These are phyloP conservation scores for Callorhinus ursinus DNA, from an alignment of 2,113 vertebrate species.

Conservation along the genomic window DNA sequence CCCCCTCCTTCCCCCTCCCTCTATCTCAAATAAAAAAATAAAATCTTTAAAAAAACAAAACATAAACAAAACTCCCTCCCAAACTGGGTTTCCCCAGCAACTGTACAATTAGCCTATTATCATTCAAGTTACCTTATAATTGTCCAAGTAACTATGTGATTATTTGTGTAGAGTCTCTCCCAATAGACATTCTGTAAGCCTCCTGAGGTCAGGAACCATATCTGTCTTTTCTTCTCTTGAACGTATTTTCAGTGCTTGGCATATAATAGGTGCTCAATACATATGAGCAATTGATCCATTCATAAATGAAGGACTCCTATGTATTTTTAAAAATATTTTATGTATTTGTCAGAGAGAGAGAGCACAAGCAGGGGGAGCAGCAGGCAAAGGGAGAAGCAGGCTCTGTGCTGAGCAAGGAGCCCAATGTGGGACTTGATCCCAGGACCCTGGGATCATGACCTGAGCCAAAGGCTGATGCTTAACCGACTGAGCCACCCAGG, in stretches of 20 bases:
- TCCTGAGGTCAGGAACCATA: background rate
- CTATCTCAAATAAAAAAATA: background rate
- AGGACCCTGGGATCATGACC: too few relatives aligned
- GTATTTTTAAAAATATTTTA: background rate
- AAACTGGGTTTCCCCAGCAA: background rate
- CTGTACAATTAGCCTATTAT: background rate
- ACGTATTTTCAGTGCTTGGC: background rate
- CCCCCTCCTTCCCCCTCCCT: background rate
- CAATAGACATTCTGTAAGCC: background rate
- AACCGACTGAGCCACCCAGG: too few relatives aligned
- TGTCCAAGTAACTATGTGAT: background rate
- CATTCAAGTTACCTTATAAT: background rate
- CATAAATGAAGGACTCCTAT: background rate
- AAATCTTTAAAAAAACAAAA: background rate
- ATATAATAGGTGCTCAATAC: background rate
- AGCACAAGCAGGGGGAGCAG: too few relatives aligned
- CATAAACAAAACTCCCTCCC: background rate
- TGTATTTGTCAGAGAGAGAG: too few relatives aligned
- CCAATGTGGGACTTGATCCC: too few relatives aligned
- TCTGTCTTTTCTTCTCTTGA: background rate
- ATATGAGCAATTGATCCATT: background rate
- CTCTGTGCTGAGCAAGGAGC: too few relatives aligned
- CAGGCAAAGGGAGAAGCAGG: too few relatives aligned
- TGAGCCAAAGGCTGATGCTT: too few relatives aligned
- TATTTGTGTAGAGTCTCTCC: background rate